phyloP scores from a whole-genome alignment of 2,113 vertebrate genomes.

The Sebastes schlegelii region DNA sequence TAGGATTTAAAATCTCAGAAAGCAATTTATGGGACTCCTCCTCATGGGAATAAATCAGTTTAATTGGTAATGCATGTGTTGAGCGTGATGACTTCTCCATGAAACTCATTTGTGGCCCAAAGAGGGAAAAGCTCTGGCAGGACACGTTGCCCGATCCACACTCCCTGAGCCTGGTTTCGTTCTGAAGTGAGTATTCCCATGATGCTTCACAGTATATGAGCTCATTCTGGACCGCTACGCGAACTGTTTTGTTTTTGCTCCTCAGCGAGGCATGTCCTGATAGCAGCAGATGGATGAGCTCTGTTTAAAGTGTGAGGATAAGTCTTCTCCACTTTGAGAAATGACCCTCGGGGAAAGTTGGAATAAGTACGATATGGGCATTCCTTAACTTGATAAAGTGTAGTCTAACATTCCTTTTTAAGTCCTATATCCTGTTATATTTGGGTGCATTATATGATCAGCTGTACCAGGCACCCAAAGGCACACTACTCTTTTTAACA shows the following conservation, averaged over 20 bases:
- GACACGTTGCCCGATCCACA: neutral
- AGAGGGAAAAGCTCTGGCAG: constrained; percentile 26
- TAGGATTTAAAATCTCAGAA: constrained; percentile 37
- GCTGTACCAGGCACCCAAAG: constrained; percentile 37
- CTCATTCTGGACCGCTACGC: constrained; percentile 29
- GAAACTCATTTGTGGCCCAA: constrained; percentile 21
- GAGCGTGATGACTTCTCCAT: constrained; percentile 46
- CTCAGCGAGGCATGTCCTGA: constrained; percentile 37
- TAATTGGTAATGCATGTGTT: constrained; percentile 26
- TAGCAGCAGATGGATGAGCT: constrained; percentile 59
- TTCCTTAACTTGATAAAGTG: constrained; percentile 36
- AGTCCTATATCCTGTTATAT: constrained; percentile 37
- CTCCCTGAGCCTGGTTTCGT: constrained; percentile 18
- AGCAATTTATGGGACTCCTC: constrained; percentile 16
- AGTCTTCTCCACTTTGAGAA: constrained; percentile 53
- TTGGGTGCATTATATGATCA: constrained; percentile 33
- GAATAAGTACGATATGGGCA: constrained; percentile 16
- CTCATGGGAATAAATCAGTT: constrained; percentile 32
- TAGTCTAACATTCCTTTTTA: constrained; percentile 18
- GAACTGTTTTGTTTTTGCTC: constrained; percentile 46
- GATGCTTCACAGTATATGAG: constrained; percentile 43
- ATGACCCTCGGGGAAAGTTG: constrained; percentile 14
- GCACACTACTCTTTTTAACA: constrained; percentile 26
- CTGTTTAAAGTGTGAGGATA: constrained; percentile 44
- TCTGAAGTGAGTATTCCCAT: constrained; percentile 39